These are phyloP conservation scores for Phragmatobia fuliginosa DNA, from an alignment of 2,888 invertebrate species.

Conservation along the genomic window DNA sequence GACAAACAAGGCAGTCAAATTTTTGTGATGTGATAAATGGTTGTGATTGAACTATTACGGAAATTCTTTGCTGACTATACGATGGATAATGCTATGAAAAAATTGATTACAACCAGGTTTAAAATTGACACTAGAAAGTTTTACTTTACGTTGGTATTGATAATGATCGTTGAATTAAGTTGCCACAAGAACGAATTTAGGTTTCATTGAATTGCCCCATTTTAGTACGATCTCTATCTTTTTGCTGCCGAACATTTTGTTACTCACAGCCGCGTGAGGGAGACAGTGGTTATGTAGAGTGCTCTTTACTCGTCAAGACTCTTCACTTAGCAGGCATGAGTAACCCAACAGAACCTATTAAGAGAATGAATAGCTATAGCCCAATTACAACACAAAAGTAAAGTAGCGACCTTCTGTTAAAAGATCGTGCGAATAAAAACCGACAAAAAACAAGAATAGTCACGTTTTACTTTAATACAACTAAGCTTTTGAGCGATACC, in stretches of 20 bases:
- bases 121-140: not conserved
- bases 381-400: constrained; percentile 1
- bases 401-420: constrained; percentile 2
- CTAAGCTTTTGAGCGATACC: constrained; percentile 9
- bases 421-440: not conserved
- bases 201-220: not conserved
- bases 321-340: not conserved
- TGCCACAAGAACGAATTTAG: not conserved
- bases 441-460: constrained; percentile 3
- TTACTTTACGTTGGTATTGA: not conserved
- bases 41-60: too few relatives aligned
- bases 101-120: not conserved
- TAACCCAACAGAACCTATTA: constrained; percentile 5
- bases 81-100: not conserved
- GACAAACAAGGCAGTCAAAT: too few relatives aligned
- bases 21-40: too few relatives aligned
- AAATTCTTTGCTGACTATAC: too few relatives aligned
- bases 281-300: not conserved
- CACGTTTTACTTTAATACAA: constrained; percentile 16
- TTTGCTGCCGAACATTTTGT: not conserved
- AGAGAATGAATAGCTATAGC: constrained; percentile 3
- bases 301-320: not conserved
- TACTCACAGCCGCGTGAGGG: not conserved
- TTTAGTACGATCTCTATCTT: not conserved
- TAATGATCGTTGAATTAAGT: not conserved